phyloP scores from a whole-genome alignment of 1,140 invertebrate species.

The Papilio dardanus region DNA sequence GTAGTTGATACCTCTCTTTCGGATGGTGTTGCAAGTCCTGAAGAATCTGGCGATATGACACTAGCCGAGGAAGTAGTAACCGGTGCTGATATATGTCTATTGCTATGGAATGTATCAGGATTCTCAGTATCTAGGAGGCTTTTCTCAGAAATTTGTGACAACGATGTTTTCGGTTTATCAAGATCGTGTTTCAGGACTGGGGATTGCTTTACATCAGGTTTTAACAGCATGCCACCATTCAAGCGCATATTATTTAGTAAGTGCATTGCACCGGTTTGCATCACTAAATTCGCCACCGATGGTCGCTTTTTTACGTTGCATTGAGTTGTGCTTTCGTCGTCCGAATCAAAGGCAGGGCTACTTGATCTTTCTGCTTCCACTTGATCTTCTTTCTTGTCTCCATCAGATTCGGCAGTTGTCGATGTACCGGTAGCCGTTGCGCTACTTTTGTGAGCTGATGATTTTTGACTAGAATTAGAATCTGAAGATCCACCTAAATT shows the following conservation, averaged over 20 bases:
- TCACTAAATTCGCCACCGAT: conserved; percentile 85
- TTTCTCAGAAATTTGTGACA: conserved; percentile 87
- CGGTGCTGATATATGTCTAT: conserved; percentile 59
- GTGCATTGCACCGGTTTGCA: conserved; percentile 83
- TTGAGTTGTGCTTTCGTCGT: conserved; percentile 89
- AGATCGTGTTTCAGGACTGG: conserved; percentile 63
- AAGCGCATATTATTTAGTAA: conserved; percentile 84
- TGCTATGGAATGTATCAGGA: conserved; percentile 66
- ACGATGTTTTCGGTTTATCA: conserved; percentile 80
- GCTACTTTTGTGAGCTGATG: conserved; percentile 83
- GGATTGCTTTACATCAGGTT: conserved; percentile 67
- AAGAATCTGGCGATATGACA: conserved; percentile 71
- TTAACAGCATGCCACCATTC: conserved; percentile 83
- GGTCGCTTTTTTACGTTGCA: conserved; percentile 83
- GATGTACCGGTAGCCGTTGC: conserved; percentile 84
- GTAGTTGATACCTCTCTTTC: conserved; percentile 80
- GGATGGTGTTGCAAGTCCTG: conserved; percentile 74
- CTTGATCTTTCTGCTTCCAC: conserved; percentile 95
- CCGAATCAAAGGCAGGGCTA: conserved; percentile 97
- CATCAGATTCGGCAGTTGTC: conserved; percentile 80
- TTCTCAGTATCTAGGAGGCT: conserved; percentile 85
- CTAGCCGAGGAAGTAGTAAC: conserved; percentile 62
- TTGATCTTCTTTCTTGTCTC: conserved; percentile 80
- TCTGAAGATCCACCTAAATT: conserved; percentile 79
- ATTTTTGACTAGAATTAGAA: conserved; percentile 85